Evolutionary conservation across 2,888 invertebrate genomes (phyloP).

Genomic region (Plagodis dolabraria): DNA sequence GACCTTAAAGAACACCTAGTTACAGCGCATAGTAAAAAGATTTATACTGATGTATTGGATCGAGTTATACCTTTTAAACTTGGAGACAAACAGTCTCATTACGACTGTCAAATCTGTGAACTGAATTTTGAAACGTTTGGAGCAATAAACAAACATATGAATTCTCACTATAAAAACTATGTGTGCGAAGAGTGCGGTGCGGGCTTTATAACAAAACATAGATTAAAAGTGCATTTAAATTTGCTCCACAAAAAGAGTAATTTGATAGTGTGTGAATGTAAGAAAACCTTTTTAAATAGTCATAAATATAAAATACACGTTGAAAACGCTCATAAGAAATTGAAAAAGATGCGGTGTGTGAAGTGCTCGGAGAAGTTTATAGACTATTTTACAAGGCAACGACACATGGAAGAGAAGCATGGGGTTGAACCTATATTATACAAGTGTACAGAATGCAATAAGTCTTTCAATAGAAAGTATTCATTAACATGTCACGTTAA

Average conservation of each 20-base stretch:
- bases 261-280: conserved; percentile 52
- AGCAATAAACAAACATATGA: conserved; percentile 72
- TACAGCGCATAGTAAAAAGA: conserved; percentile 59
- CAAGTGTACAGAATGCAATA: conserved; percentile 68
- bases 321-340: conserved; percentile 59
- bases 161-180: conserved; percentile 70
- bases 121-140: conserved; percentile 71
- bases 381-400: conserved; percentile 66
- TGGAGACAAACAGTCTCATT: conserved; percentile 43
- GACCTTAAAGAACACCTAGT: conserved; percentile 63
- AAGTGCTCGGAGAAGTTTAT: conserved; percentile 66
- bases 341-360: conserved; percentile 65
- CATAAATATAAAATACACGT: conserved; percentile 66
- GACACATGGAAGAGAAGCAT: conserved; percentile 65
- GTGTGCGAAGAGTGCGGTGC: conserved; percentile 71
- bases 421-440: conserved; percentile 62
- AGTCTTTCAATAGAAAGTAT: conserved; percentile 55
- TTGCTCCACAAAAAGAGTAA: conserved; percentile 53
- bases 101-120: conserved; percentile 66
- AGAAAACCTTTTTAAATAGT: conserved; percentile 57
- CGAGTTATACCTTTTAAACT: conserved; percentile 70
- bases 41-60: conserved; percentile 56
- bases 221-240: conserved; percentile 64
- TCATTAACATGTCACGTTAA: conserved; percentile 67
- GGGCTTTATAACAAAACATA: conserved; percentile 68